Base-by-base conservation (phyloP, 2,113 vertebrate species). In the human (Homo sapiens) region DNA sequence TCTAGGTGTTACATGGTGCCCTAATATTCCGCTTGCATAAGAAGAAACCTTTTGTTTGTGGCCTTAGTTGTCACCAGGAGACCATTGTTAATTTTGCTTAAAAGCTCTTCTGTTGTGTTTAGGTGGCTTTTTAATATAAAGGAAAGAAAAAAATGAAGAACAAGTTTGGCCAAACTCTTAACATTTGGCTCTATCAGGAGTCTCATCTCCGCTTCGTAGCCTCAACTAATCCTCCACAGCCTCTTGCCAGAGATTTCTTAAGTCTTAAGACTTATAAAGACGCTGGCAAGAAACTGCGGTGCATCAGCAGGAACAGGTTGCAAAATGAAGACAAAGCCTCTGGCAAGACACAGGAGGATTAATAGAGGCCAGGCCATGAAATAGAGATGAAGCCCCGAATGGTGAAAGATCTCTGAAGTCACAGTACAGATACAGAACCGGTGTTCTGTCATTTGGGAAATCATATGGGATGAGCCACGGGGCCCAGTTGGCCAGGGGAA, bases 201-300 rank as follows among this genome's bases (percentile, higher is more conserved):
- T 96, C 94, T 96, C 82, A 78, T 91, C 93, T 95, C 76, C 66
- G 84, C 96, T 93, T 79, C 92, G 87, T 96, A 96, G 90, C 81
- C 97, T 95, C 86, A 35, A 45, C 87, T 97, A 97, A 97, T 96
- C 95, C 84, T 88, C 35, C 64, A 16, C 10, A 92, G 59, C 45
- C 93, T 88, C 96, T 96, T 97, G 92, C 96, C 95, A 97, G 96
- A 92, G 64, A 89, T 93, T 97, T 96, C 90, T 94, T 94, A 96
- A 96, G 80, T 95, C 72, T 75, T 48, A 43, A 90, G 92, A 50
- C 50, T 93, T 64, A 81, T 9, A 38, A 55, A 90, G 80, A 90
- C 3, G n/a, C 82, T 94, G 97, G 93, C 97, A 95, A 94, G 76
- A 92, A 92, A 92, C 30, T 72, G 6, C 50, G 6, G 35, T 32